A percentile compares a stretch with the other conserved stretches of the same genome.
Conservation (phyloP, 2,888 invertebrate species). For the Thysanoteuthis rhombus region DNA sequence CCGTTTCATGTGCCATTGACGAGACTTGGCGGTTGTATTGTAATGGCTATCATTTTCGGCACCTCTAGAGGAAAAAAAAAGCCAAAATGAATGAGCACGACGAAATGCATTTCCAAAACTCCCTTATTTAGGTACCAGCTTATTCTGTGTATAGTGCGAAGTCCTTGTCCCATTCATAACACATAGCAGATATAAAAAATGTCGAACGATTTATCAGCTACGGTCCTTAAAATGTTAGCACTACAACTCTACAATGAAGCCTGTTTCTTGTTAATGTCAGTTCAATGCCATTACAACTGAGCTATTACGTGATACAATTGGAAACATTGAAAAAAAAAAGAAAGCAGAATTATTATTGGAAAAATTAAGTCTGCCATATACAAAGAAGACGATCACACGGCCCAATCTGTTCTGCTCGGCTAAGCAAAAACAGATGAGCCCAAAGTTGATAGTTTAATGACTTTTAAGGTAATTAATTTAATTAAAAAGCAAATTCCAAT, state of each 20-base stretch:
- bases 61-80: too few relatives aligned
- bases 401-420: not conserved
- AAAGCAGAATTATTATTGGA: not conserved
- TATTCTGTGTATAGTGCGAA: too few relatives aligned
- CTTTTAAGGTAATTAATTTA: constrained; percentile 12
- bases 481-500: not conserved
- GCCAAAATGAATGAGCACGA: too few relatives aligned
- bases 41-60: too few relatives aligned
- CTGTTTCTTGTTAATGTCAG: not conserved
- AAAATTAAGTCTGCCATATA: not conserved
- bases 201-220: too few relatives aligned
- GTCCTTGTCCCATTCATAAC: too few relatives aligned
- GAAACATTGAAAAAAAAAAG: not conserved
- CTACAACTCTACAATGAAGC: not conserved
- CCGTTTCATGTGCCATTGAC: too few relatives aligned
- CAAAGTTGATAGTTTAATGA: not conserved
- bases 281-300: not conserved
- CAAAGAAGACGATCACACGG: not conserved
- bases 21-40: too few relatives aligned
- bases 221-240: too few relatives aligned
- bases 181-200: too few relatives aligned
- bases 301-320: not conserved
- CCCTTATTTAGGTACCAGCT: too few relatives aligned
- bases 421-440: not conserved
- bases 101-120: too few relatives aligned